Evolutionary conservation across 2,797 vertebrate genomes (phyloP).

Genomic region (Pterois miles): DNA sequence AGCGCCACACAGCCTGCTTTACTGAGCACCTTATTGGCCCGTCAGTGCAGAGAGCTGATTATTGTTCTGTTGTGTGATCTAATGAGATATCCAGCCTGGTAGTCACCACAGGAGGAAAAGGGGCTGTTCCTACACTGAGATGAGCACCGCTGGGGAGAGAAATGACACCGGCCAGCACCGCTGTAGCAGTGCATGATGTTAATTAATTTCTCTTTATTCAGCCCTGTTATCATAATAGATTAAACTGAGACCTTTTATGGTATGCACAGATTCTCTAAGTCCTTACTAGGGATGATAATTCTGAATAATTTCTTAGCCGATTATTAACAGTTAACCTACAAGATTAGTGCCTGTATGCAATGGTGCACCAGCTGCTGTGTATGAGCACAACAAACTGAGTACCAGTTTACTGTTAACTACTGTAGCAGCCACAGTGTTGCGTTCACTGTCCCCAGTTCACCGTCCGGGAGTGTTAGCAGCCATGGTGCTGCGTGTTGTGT

Average conservation of each 20-base stretch:
- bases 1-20: constrained; percentile 62
- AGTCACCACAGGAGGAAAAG: constrained; percentile 32
- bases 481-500: too few species aligned
- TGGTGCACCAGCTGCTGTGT: too few species aligned
- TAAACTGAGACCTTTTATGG: not conserved
- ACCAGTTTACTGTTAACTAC: too few species aligned
- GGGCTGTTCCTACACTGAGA: constrained; percentile 18
- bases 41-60: constrained; percentile 55
- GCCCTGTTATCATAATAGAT: not conserved
- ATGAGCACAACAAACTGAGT: too few species aligned
- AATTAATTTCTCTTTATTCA: not conserved
- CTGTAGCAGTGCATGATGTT: not conserved
- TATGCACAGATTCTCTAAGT: not conserved
- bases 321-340: too few species aligned
- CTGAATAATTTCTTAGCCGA: too few species aligned
- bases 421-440: too few species aligned
- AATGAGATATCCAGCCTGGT: constrained; percentile 63
- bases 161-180: constrained; percentile 2
- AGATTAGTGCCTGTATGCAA: too few species aligned
- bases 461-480: too few species aligned
- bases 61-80: constrained; percentile 68
- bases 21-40: constrained; percentile 74
- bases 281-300: too few species aligned
- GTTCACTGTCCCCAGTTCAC: too few species aligned
- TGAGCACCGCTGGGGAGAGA: constrained; percentile 9